These are phyloP conservation scores for Laterallus jamaicensis DNA, from an alignment of 2,113 vertebrate species.

Conservation along the genomic window DNA sequence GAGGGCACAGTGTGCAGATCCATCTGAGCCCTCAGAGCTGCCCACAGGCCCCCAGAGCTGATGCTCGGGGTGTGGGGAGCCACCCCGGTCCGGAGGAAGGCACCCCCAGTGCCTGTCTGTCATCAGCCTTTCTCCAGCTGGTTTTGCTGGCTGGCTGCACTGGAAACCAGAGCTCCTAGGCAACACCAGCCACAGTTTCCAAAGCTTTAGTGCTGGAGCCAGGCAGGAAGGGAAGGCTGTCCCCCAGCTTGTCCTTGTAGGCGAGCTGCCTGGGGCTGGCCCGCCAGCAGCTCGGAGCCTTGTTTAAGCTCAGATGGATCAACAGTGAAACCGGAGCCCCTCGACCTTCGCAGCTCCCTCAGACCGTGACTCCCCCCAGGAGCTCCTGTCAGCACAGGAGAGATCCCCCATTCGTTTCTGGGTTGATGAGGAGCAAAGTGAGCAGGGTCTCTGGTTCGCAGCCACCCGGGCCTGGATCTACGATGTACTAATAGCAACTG, in stretches of 20 bases:
- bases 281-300: not conserved
- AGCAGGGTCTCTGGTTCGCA: not conserved
- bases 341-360: constrained; percentile 2
- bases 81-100: not conserved
- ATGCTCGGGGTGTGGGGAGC: not conserved
- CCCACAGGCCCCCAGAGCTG: not conserved
- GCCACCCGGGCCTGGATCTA: not conserved
- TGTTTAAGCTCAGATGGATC: not conserved
- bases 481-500: not conserved
- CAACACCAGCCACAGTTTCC: not conserved
- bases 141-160: not conserved
- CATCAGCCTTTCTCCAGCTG: not conserved
- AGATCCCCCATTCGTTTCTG: not conserved
- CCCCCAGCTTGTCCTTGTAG: not conserved
- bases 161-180: constrained; percentile 17
- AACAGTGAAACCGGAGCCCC: constrained; percentile 1
- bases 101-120: not conserved
- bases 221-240: not conserved
- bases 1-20: accelerated
- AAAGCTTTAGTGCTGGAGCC: not conserved
- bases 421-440: not conserved
- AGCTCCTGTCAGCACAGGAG: not conserved
- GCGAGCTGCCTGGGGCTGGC: not conserved
- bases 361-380: not conserved
- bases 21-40: not conserved